phyloP scores from a whole-genome alignment of 1,140 invertebrate genomes.

The Neelides sp. region DNA sequence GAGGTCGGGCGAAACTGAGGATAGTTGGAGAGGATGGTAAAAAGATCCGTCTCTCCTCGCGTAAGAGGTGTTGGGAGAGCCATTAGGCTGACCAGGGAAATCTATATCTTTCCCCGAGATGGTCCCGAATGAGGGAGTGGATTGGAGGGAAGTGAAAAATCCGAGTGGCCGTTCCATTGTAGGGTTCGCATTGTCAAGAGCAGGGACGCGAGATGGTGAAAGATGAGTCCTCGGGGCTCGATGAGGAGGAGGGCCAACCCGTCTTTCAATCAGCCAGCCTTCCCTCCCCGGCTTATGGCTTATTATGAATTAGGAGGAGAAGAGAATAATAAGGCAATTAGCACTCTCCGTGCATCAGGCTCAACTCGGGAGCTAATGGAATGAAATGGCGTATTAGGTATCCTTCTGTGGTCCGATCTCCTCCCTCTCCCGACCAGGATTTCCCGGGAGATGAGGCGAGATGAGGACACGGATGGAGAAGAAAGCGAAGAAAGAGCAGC shows the following conservation, averaged over 20 bases:
- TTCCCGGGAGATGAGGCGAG: slow-evolving; percentile 21
- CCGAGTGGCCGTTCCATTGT: slow-evolving; percentile 9
- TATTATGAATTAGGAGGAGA: neutral
- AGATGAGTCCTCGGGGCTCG: slow-evolving; percentile 25
- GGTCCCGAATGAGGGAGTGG: slow-evolving; percentile 2
- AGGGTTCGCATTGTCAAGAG: too few relatives aligned
- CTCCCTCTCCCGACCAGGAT: slow-evolving; percentile 6
- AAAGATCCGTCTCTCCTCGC: slow-evolving; percentile 16
- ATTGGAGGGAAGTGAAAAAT: slow-evolving; percentile 14
- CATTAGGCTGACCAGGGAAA: slow-evolving; percentile 28
- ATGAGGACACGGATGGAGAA: slow-evolving; percentile 22
- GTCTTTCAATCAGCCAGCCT: slow-evolving; percentile 1
- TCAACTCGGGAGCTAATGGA: slow-evolving; percentile 19
- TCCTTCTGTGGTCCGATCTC: neutral
- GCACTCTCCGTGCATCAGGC: slow-evolving; percentile 23
- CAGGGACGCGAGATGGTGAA: slow-evolving; percentile 26
- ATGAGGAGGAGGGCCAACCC: slow-evolving; percentile 1
- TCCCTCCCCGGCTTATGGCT: neutral
- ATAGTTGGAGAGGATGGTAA: slow-evolving; percentile 11
- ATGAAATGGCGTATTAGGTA: slow-evolving; percentile 19
- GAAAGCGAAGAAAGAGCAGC: slow-evolving; percentile 11
- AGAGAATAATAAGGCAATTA: slow-evolving; percentile 30
- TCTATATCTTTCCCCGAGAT: slow-evolving; percentile 13
- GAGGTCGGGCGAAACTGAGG: too few relatives aligned
- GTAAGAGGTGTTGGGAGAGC: slow-evolving; percentile 31